A percentile compares a stretch with the other conserved stretches of the same genome.
These are phyloP conservation scores for Acropternis orthonyx DNA, from an alignment of 2,797 vertebrate genomes.

Conservation along the genomic window DNA sequence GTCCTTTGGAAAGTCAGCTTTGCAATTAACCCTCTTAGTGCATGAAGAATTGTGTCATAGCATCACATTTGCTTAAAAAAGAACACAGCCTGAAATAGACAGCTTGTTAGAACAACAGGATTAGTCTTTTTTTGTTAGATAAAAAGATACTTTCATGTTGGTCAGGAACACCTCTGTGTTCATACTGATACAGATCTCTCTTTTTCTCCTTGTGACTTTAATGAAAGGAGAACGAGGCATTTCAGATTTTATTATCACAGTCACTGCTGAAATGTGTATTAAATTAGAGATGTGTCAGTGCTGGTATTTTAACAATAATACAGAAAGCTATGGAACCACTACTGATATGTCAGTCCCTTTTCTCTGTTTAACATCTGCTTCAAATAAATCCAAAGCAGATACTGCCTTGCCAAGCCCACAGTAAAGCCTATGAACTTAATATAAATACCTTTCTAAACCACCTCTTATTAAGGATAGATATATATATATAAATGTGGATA, in stretches of 20 bases:
- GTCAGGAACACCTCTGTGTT: neutral
- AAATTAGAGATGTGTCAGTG: conserved; percentile 19
- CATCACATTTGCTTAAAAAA: neutral
- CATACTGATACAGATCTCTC: neutral
- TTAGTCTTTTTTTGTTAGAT: neutral
- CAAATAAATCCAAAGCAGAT: neutral
- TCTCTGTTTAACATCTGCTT: conserved; percentile 1
- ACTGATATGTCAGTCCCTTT: neutral
- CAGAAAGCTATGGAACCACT: neutral
- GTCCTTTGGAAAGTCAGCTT: neutral
- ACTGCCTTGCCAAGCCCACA: neutral
- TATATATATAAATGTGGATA: neutral
- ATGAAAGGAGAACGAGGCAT: neutral
- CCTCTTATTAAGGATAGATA: neutral
- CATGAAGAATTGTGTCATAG: neutral
- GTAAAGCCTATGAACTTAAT: neutral
- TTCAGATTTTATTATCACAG: conserved; percentile 45
- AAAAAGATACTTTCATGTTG: neutral
- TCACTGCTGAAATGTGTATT: neutral
- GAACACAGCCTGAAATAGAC: neutral
- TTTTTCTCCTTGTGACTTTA: neutral
- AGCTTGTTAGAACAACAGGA: neutral
- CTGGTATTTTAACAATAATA: conserved; percentile 23
- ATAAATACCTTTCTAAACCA: neutral
- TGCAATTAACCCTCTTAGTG: neutral